These are phyloP conservation scores for Lophius americanus DNA, from an alignment of 2,797 vertebrate genomes.

Conservation along the genomic window DNA sequence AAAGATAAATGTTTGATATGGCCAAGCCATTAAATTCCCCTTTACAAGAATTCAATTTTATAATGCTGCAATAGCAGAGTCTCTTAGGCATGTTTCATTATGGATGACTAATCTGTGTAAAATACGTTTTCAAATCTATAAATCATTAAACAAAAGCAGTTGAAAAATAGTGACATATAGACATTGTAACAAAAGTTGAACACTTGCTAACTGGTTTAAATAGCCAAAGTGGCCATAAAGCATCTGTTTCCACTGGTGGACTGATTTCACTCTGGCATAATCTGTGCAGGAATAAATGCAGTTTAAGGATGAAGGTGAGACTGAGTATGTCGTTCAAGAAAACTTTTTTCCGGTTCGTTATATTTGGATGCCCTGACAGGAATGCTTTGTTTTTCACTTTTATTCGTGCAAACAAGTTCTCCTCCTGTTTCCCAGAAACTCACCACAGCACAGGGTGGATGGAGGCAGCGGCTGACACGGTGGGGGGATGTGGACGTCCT, in stretches of 20 bases:
- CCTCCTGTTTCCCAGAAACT: slow-evolving; percentile 6
- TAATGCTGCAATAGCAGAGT: not conserved
- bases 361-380: not conserved
- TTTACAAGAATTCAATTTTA: too few relatives aligned
- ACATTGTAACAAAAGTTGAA: too few relatives aligned
- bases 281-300: not conserved
- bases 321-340: not conserved
- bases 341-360: not conserved
- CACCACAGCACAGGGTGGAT: not conserved
- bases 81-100: not conserved
- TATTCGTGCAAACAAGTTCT: not conserved
- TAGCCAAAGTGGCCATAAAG: too few relatives aligned
- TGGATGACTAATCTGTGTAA: not conserved
- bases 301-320: not conserved
- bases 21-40: too few relatives aligned
- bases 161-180: too few relatives aligned
- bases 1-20: not conserved
- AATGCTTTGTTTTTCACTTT: slow-evolving; percentile 7
- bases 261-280: too few relatives aligned
- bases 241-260: too few relatives aligned
- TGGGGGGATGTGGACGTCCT: slow-evolving; percentile 21
- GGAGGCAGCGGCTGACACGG: not conserved
- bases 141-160: too few relatives aligned
- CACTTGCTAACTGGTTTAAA: too few relatives aligned
- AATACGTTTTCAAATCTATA: too few relatives aligned